These are phyloP conservation scores for Sebastolobus altivelis DNA, from an alignment of 2,797 vertebrate genomes.

Conservation along the genomic window DNA sequence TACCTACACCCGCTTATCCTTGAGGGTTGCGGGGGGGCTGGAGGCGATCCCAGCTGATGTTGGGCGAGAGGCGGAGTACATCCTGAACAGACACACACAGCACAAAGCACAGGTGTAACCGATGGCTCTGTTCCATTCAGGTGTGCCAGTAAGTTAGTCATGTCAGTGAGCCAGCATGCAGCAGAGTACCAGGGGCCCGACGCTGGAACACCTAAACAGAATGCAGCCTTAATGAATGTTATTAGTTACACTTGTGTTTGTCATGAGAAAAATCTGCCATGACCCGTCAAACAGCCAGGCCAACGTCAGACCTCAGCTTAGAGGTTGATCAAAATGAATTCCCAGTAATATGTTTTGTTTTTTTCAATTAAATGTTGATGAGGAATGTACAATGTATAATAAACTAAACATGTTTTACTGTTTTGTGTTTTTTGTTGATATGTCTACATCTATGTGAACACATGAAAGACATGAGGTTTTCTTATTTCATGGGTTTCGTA, in stretches of 20 bases:
- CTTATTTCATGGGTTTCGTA: background rate
- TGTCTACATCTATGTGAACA: background rate
- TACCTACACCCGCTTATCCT: background rate
- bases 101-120: slow-evolving; percentile 18
- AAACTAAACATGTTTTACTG: slow-evolving; percentile 60
- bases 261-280: background rate
- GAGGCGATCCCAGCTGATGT: too few relatives aligned
- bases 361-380: slow-evolving; percentile 38
- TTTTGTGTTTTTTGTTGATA: slow-evolving; percentile 1
- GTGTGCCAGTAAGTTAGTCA: background rate
- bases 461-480: background rate
- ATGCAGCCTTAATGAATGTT: background rate
- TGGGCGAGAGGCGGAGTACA: accelerated
- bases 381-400: slow-evolving; percentile 58
- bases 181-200: background rate
- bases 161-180: background rate
- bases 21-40: background rate
- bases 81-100: background rate
- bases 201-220: background rate
- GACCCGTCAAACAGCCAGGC: background rate
- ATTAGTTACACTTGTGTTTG: slow-evolving; percentile 17
- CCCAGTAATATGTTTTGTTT: slow-evolving; percentile 16
- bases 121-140: background rate
- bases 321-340: background rate
- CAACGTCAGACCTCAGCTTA: background rate